These are phyloP conservation scores for Gasteruption jaculator DNA, from an alignment of 2,888 invertebrate genomes.

Conservation along the genomic window DNA sequence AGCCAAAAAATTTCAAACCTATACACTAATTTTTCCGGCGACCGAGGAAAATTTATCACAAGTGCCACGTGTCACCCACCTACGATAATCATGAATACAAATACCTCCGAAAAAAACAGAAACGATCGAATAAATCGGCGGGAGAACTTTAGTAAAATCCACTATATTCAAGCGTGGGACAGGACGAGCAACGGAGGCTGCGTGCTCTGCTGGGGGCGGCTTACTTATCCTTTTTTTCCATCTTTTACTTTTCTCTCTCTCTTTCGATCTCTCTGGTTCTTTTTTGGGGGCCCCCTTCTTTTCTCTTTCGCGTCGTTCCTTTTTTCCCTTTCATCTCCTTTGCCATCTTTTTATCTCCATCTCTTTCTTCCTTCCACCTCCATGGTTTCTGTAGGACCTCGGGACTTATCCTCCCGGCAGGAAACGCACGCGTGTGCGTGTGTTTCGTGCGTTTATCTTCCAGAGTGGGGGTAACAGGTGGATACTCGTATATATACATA, in stretches of 20 bases:
- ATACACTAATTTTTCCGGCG: no score
- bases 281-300: conserved; percentile 12
- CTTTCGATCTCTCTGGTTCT: conserved; percentile 8
- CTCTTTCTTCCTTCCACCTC: conserved; percentile 14
- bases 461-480: conserved; percentile 40
- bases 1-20: no score
- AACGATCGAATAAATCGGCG: no score
- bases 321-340: conserved; percentile 13
- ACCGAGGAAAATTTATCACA: no score
- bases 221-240: conserved; percentile 37
- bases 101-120: no score
- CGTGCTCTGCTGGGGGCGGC: conserved; percentile 51
- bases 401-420: conserved; percentile 25
- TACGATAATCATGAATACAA: no score
- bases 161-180: conserved; percentile 42
- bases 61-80: no score
- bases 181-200: conserved; percentile 40
- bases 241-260: conserved; percentile 23
- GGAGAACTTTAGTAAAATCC: conserved; percentile 39
- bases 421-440: conserved; percentile 20
- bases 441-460: conserved; percentile 17
- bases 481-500: conserved; percentile 25
- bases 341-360: conserved; percentile 13
- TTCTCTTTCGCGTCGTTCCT: conserved; percentile 13
- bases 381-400: conserved; percentile 17